A percentile compares a stretch with the other conserved stretches of the same genome.
These are phyloP conservation scores for Pachycephus smyrnensis DNA, from an alignment of 2,888 invertebrate species.

Conservation along the genomic window DNA sequence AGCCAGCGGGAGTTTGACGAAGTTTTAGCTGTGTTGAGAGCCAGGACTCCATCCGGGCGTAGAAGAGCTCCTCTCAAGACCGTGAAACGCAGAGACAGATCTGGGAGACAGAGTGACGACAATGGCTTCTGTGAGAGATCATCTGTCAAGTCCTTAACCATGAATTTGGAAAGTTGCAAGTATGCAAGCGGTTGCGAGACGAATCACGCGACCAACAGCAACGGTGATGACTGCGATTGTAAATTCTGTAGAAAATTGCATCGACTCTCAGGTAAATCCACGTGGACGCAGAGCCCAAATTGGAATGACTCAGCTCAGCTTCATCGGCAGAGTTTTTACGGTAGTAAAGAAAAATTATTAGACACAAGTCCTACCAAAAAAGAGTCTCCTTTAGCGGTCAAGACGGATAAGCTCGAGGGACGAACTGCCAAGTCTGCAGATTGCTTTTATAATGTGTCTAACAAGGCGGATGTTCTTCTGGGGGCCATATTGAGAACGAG, in stretches of 20 bases:
- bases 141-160: conserved; percentile 9
- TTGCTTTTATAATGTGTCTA: conserved; percentile 48
- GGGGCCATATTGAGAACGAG: conserved; percentile 72
- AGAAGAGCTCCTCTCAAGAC: conserved; percentile 40
- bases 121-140: conserved; percentile 60
- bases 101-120: conserved; percentile 35
- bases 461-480: conserved; percentile 70
- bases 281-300: neutral
- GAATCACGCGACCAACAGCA: conserved; percentile 7
- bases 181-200: conserved; percentile 29
- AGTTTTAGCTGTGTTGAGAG: conserved; percentile 63
- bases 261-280: neutral
- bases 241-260: conserved; percentile 20
- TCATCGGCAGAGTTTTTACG: neutral
- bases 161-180: conserved; percentile 9
- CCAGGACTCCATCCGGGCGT: conserved; percentile 54
- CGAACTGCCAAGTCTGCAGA: conserved; percentile 40
- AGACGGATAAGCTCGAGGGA: conserved; percentile 47
- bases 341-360: conserved; percentile 6
- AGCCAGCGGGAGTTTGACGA: conserved; percentile 66
- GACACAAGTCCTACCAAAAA: neutral
- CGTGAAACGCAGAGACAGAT: conserved; percentile 41
- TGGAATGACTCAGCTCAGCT: conserved; percentile 10
- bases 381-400: neutral
- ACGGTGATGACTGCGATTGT: conserved; percentile 18